These are phyloP conservation scores for Capitella teleta DNA, from an alignment of 1,140 invertebrate species.

Conservation along the genomic window DNA sequence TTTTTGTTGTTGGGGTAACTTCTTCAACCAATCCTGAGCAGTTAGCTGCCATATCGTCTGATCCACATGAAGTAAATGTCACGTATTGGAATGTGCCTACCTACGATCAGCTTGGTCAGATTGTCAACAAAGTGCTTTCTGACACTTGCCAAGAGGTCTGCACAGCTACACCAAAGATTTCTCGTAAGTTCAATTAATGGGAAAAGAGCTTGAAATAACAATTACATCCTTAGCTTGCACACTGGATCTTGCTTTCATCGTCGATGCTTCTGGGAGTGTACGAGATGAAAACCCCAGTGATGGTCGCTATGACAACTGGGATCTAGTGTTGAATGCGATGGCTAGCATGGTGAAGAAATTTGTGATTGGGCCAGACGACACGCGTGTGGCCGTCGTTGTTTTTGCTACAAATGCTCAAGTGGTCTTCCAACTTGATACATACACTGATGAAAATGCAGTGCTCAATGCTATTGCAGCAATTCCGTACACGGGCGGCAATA, in stretches of 20 bases:
- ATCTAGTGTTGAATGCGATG: slow-evolving; percentile 7
- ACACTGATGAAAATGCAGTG: neutral
- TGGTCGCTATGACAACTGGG: slow-evolving; percentile 8
- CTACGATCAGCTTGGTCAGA: too few species aligned
- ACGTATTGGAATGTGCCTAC: too few species aligned
- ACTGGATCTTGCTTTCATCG: slow-evolving; percentile 9
- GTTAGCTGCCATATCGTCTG: too few species aligned
- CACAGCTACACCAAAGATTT: too few species aligned
- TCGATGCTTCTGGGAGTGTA: slow-evolving; percentile 10
- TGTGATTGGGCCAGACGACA: neutral
- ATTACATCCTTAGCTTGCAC: too few species aligned
- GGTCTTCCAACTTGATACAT: slow-evolving; percentile 4
- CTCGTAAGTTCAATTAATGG: too few species aligned
- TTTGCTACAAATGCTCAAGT: slow-evolving; percentile 3
- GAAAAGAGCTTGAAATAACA: too few species aligned
- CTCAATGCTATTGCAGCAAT: slow-evolving; percentile 1
- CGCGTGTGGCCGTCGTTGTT: slow-evolving; percentile 3
- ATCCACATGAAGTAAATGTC: too few species aligned
- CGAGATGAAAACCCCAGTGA: slow-evolving; percentile 4
- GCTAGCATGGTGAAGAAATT: slow-evolving; percentile 4
- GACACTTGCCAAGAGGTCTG: too few species aligned
- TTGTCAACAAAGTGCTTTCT: too few species aligned
- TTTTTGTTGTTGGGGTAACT: too few species aligned
- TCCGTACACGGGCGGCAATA: neutral
- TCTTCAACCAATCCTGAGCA: too few species aligned